These are phyloP conservation scores for Drosophila ercepeae DNA, from an alignment of 1,140 invertebrate genomes.

Conservation along the genomic window DNA sequence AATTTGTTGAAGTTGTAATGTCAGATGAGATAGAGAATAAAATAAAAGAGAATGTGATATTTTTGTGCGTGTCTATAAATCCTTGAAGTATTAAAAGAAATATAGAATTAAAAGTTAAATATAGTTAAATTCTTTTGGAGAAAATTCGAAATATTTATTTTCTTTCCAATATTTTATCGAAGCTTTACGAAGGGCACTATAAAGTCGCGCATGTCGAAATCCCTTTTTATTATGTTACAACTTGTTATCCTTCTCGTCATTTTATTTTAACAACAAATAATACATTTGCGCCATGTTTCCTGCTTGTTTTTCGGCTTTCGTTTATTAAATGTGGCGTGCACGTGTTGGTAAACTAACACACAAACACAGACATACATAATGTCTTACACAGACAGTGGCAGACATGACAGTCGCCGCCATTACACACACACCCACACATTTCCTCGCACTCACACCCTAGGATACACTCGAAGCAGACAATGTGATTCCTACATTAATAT, in stretches of 20 bases:
- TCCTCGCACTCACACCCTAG: constrained; percentile 51
- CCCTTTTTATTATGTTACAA: constrained; percentile 52
- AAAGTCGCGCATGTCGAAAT: not conserved
- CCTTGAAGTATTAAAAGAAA: too few relatives aligned
- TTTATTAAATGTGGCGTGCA: constrained; percentile 77
- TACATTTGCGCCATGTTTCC: constrained; percentile 72
- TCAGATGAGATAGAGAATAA: too few relatives aligned
- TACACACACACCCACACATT: constrained; percentile 6
- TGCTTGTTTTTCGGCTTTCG: constrained; percentile 62
- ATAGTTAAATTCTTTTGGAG: too few relatives aligned
- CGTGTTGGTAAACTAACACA: constrained; percentile 74
- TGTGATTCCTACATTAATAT: constrained; percentile 75
- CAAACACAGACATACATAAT: constrained; percentile 7
- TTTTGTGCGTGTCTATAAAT: too few relatives aligned
- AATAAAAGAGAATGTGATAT: too few relatives aligned
- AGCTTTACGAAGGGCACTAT: constrained; percentile 15
- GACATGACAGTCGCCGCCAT: constrained; percentile 17
- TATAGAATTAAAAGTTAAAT: too few relatives aligned
- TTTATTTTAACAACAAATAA: constrained; percentile 80
- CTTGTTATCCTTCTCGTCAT: constrained; percentile 62
- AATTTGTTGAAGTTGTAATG: too few relatives aligned
- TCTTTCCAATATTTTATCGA: not conserved
- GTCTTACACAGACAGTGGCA: constrained; percentile 10
- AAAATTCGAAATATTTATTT: not conserved
- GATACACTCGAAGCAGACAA: constrained; percentile 54